Evolutionary conservation across 2,797 vertebrate species (phyloP), one percentile per base, ranked within the genome.

Genomic region (Philypnodon macrostomus): DNA sequence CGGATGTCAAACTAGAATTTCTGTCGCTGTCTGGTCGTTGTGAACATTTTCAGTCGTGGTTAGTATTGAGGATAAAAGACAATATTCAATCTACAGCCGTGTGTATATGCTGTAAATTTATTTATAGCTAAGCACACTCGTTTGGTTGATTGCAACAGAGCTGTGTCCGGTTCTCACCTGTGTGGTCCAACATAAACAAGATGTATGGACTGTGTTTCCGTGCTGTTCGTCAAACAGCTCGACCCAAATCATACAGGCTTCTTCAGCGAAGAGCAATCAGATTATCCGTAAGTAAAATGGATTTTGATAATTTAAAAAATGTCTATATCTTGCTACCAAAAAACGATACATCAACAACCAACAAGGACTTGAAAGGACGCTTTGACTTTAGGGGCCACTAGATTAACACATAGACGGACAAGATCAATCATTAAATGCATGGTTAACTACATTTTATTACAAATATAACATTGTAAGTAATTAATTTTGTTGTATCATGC

Each of bases 181-280:
- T 80, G 31, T n/a, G n/a, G n/a, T 63, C 61, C 61, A 57, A 51
- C 7, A 32, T 88, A 33, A 74, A 63, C 47, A 88, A 65, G 21
- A 70, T 90, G 46, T 85, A 57, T 31, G 71, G 82, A 7, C 2
- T 84, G 0, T 87, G 87, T 58, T 75, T 79, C 40, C 61, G 58
- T 15, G 77, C 81, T 8, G 53, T 60, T 21, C 80, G 79, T 2
- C 81, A 67, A 30, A 55, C 77, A 11, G 42, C 77, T 1, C 70
- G 69, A 11, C 42, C 80, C 33, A 85, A 61, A 31, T 6, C 72
- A 1, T 37, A 64, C 1, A 61, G 75, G 49, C 33, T 81, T 16
- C 47, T 75, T 1, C 88, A 84, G 7, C 77, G 67, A 6, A 78
- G 90, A 64, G 34, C 79, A 29, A 88, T 91, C 67, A 70, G 69